Evolutionary conservation across 1,140 invertebrate species (phyloP), one percentile per base, ranked within the genome.

Genomic region (Drosophila nebulosa): DNA sequence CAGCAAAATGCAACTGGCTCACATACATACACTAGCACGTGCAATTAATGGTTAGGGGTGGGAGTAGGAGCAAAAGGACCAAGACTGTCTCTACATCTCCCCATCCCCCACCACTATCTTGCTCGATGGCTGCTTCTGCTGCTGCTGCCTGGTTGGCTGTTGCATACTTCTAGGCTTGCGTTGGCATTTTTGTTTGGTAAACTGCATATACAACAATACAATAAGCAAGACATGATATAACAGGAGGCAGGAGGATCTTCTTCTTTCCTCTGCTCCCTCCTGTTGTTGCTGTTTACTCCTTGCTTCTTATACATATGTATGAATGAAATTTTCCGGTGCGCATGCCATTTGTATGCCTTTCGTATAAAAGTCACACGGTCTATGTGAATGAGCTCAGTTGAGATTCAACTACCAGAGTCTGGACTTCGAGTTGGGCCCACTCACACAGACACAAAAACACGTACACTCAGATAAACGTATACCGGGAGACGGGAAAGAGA

Each of bases 121-220:
- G 52, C 30, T 50, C 21, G 22, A 22, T 26, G n/a, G 30, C 52
- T 58, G 69, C 59, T 50, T 60, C 53, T 56, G 66, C 57, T 61
- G 58, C 39, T 72, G 71, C 62, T 69, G 71, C 66, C 64, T 81
- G 78, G 79, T 81, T 83, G 79, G 79, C 79, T 83, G 79, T 83
- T 83, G 79, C 79, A 83, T 78, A 74, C 67, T 78, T 78, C 79
- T 69, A 73, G 70, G 79, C 65, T 64, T 83, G 83, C 79, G 79
- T 89, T 86, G 83, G 75, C 71, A 79, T 88, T 89, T 83, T 88
- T 88, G 83, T 88, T 88, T 88, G 83, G 83, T 88, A 88, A 88
- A 88, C 84, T 88, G 85, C 79, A 88, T 77, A 77, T 88, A 89
- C 79, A 88, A 88, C 83, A 88, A 86, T 86, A 86, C 83, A 86